A percentile compares a stretch with the other conserved stretches of the same genome.
Evolutionary conservation across 1,140 invertebrate species (phyloP).

Genomic region (Sesamia nonagrioides): DNA sequence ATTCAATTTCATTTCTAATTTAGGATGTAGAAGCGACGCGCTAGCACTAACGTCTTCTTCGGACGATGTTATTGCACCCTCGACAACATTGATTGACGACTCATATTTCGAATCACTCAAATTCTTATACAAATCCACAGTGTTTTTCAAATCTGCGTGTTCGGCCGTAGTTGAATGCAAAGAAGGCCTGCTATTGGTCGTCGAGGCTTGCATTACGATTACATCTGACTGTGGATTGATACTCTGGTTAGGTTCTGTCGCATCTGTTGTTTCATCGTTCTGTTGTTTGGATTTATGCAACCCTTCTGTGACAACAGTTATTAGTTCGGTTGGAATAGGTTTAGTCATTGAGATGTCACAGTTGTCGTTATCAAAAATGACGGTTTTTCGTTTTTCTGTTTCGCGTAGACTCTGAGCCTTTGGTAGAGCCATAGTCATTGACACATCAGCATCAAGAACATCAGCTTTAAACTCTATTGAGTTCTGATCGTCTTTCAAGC

Average conservation of each 20-base stretch:
- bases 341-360: constrained; percentile 35
- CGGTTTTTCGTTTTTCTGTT: constrained; percentile 11
- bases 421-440: neutral
- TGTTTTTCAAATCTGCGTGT: constrained; percentile 28
- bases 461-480: neutral
- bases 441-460: constrained; percentile 29
- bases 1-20: neutral
- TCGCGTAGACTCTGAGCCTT: neutral
- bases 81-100: neutral
- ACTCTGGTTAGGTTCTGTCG: neutral
- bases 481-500: neutral
- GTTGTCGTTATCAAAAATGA: constrained; percentile 22
- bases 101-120: neutral
- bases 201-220: constrained; percentile 62
- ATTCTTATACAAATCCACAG: neutral
- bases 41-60: neutral
- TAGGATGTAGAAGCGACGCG: neutral
- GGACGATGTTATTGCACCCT: neutral
- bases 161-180: constrained; percentile 14
- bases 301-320: neutral
- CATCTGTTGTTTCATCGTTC: neutral
- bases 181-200: constrained; percentile 34
- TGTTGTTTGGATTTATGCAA: neutral
- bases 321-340: constrained; percentile 10
- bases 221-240: constrained; percentile 48